Percentiles rank a stretch among this genome's conserved stretches.
These are phyloP conservation scores for Myiotriccus ornatus DNA, from an alignment of 2,797 vertebrate species.

Conservation along the genomic window DNA sequence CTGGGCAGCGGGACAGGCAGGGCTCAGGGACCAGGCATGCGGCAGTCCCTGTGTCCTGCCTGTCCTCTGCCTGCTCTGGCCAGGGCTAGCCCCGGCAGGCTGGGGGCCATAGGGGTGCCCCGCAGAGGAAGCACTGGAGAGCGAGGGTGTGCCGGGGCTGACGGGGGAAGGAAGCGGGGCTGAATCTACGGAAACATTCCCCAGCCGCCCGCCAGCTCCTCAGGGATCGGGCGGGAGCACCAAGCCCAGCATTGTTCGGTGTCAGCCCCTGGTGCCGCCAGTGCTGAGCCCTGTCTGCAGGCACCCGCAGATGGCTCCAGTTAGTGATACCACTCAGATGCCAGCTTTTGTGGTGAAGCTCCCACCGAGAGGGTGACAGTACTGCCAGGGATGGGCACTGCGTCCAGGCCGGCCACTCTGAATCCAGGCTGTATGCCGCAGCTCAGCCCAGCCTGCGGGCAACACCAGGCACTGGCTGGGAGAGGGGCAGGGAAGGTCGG, in stretches of 20 bases:
- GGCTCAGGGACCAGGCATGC: background rate
- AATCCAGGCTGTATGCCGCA: rapidly evolving
- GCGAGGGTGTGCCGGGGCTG: background rate
- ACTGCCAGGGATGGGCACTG: background rate
- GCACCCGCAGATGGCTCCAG: background rate
- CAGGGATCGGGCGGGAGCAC: background rate
- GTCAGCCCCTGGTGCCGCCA: background rate
- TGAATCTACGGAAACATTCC: conserved; percentile 50
- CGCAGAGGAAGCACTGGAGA: rapidly evolving
- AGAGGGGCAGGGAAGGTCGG: background rate
- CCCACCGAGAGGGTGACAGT: background rate
- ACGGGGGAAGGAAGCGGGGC: conserved; percentile 20
- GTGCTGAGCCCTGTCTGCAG: background rate
- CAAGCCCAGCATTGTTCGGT: background rate
- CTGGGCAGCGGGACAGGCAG: background rate
- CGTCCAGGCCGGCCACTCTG: rapidly evolving
- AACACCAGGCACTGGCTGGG: background rate
- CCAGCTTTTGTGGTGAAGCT: background rate
- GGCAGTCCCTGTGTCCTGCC: background rate
- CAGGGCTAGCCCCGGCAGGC: background rate
- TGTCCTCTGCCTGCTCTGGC: background rate
- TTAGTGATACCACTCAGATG: background rate
- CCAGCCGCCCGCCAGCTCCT: background rate
- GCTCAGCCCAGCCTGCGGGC: rapidly evolving
- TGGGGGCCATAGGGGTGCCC: background rate